Evolutionary conservation across 2,888 invertebrate genomes (phyloP).

Genomic region (Andrena camellia): DNA sequence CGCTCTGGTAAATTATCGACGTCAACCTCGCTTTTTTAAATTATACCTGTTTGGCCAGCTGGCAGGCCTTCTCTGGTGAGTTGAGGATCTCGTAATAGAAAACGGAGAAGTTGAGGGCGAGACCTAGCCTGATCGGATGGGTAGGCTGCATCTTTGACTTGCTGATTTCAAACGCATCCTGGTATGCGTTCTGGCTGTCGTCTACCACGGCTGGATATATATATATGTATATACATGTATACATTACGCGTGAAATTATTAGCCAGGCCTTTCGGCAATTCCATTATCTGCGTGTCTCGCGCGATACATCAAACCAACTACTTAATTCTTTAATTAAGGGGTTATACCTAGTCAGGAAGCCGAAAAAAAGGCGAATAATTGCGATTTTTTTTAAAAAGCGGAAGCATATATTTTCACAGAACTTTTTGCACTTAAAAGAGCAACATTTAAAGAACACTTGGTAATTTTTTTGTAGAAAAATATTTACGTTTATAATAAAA

Average conservation of each 20-base stretch:
- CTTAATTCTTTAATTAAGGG: neutral
- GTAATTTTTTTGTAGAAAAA: too few species aligned
- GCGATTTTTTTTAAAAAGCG: too few species aligned
- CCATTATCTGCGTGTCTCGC: neutral
- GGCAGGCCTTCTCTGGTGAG: constrained; percentile 89
- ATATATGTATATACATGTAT: constrained; percentile 32
- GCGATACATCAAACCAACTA: neutral
- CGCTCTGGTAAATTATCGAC: constrained; percentile 56
- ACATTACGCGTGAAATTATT: constrained; percentile 60
- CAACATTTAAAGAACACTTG: too few species aligned
- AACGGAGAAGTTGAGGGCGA: constrained; percentile 95
- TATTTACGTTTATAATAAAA: too few species aligned
- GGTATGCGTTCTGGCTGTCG: constrained; percentile 98
- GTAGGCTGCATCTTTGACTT: constrained; percentile 99
- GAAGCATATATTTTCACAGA: too few species aligned
- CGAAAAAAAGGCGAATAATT: too few species aligned
- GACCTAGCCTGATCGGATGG: constrained; percentile 98
- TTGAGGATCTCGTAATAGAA: constrained; percentile 92
- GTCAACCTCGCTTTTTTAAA: constrained; percentile 38
- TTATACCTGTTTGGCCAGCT: constrained; percentile 88
- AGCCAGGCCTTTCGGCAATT: constrained; percentile 6
- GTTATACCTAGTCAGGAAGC: too few species aligned
- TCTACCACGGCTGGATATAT: constrained; percentile 93
- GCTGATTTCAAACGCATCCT: constrained; percentile 98
- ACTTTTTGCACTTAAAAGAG: too few species aligned